Base-by-base conservation (phyloP, 2,888 invertebrate genomes). In the Eucera pruinosa region DNA sequence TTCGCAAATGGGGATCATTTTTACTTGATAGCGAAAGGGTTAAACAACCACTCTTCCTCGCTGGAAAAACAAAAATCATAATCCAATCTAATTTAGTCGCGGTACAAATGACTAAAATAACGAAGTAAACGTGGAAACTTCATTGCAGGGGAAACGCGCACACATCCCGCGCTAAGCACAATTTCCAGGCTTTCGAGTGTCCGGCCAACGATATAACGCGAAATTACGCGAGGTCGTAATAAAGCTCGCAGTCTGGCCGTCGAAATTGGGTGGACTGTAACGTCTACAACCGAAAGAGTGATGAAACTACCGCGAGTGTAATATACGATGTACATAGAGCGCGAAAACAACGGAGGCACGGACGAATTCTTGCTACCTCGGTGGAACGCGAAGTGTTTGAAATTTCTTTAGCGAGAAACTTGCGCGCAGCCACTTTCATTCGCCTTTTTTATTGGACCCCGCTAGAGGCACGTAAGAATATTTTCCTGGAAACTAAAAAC, bases 281-380 rank as follows among this genome's bases (percentile, higher is more conserved):
- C 55, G 55, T 50, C 52, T 11, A 66, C 45, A 52, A 68, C 43
- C 57, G 54, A 71, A 75, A 75, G 76, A 62, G 72, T 82, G 69
- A 77, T 74, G 71, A 84, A 84, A 83, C 82, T 48, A 76, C 65
- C 48, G 71, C 68, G 61, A 79, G 80, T 75, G 75, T 61, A 85
- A 83, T 80, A 80, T 78, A 61, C 68, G 71, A 80, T 77, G 64
- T 58, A 71, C 13, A 15, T 25, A 18, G 18, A 36, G 76, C 69
- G 80, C 67, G 64, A 72, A 68, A 78, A 73, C 70, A 69, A 73
- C 55, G 33, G 61, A 54, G 43, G 30, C 60, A 25, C 33, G 36
- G 57, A 43, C 23, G 62, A 57, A 60, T 72, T 72, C 61, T 61
- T 62, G 33, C 18, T 36, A 15, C 23, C 30, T 39, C 45, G 39